Percentiles rank a stretch among this genome's conserved stretches.
Conservation (phyloP, 2,797 vertebrate species). For the Aplochiton taeniatus region DNA sequence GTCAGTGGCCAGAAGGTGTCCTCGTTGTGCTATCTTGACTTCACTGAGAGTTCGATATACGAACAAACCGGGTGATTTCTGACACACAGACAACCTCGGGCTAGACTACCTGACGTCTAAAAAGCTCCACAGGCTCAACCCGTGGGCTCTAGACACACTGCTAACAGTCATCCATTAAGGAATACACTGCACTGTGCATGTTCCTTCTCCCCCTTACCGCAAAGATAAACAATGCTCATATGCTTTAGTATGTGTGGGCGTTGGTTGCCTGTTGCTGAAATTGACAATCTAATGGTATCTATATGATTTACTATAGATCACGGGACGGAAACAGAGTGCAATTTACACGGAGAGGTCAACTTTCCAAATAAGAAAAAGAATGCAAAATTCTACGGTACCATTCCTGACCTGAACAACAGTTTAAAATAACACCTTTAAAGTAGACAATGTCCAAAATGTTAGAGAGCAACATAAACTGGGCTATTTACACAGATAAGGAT, state of each 20-base stretch:
- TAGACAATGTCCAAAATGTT: too few species aligned
- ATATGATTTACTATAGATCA: too few species aligned
- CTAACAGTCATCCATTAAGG: not conserved
- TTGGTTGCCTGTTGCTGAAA: not conserved
- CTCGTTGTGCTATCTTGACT: not conserved
- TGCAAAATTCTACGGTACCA: too few species aligned
- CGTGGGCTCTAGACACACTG: slow-evolving; percentile 1
- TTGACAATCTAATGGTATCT: not conserved
- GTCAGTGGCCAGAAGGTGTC: slow-evolving; percentile 35
- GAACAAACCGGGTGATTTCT: not conserved
- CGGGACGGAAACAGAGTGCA: too few species aligned
- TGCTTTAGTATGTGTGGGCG: not conserved
- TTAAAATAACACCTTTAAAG: too few species aligned
- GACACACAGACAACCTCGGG: not conserved
- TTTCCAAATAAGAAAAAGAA: too few species aligned
- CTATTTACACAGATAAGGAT: too few species aligned
- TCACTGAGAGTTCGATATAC: too few species aligned
- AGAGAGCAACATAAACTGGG: too few species aligned
- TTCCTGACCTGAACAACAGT: too few species aligned
- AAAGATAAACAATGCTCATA: not conserved
- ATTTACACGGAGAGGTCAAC: too few species aligned
- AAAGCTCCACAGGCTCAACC: not conserved
- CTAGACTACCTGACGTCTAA: slow-evolving; percentile 1
- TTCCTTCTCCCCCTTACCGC: slow-evolving; percentile 14
- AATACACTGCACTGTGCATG: not conserved